These are phyloP conservation scores for Probaryconus sp. DNA, from an alignment of 1,140 invertebrate genomes.

Conservation along the genomic window DNA sequence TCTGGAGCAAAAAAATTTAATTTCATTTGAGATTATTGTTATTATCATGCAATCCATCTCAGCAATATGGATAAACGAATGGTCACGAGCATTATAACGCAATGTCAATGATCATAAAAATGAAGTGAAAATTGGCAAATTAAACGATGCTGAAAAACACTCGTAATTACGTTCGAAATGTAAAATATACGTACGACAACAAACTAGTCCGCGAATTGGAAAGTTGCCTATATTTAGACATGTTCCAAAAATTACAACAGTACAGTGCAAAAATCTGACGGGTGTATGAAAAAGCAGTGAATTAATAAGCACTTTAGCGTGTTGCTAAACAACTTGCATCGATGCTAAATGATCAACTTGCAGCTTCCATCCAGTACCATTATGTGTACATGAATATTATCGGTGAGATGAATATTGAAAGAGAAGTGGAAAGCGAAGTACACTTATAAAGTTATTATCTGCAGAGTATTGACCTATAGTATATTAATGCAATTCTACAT, in stretches of 20 bases:
- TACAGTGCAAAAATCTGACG: background rate
- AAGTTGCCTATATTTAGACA: constrained; percentile 3
- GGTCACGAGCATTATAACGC: too few species aligned
- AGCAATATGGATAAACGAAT: too few species aligned
- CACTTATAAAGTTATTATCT: constrained; percentile 25
- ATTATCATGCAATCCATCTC: too few species aligned
- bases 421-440: constrained; percentile 23
- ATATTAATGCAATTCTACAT: background rate
- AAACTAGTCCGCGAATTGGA: constrained; percentile 10
- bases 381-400: constrained; percentile 22
- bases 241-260: constrained; percentile 5
- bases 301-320: constrained; percentile 19
- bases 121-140: too few species aligned
- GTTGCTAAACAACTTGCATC: constrained; percentile 6
- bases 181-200: constrained; percentile 10
- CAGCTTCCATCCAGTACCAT: background rate
- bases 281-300: constrained; percentile 7
- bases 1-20: background rate
- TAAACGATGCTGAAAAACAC: background rate
- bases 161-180: background rate
- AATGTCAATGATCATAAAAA: too few species aligned
- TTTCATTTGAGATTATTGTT: background rate
- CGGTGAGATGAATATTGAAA: constrained; percentile 9
- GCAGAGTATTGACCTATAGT: constrained; percentile 32
- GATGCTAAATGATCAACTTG: constrained; percentile 20